phyloP scores from a whole-genome alignment of 1,140 invertebrate species.

The Dendroctonus valens region DNA sequence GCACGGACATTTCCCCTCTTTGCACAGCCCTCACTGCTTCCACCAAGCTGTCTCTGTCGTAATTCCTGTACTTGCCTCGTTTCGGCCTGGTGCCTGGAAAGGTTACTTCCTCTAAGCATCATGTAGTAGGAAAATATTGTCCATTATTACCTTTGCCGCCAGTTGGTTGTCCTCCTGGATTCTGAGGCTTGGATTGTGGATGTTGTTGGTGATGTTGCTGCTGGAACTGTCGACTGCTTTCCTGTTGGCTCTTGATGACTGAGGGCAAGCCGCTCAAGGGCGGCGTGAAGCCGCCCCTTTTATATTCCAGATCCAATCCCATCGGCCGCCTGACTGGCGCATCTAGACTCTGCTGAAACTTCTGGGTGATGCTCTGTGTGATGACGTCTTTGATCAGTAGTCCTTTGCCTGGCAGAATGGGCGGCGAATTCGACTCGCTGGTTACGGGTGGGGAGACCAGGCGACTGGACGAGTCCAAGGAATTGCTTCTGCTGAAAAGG shows the following conservation, averaged over 20 bases:
- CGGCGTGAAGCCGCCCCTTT: constrained; percentile 57
- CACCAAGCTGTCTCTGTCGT: constrained; percentile 92
- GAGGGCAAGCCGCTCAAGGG: constrained; percentile 48
- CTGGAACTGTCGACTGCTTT: constrained; percentile 44
- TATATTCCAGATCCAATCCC: constrained; percentile 52
- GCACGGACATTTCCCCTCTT: constrained; percentile 97
- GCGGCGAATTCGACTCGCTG: constrained; percentile 55
- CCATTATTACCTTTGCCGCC: constrained; percentile 64
- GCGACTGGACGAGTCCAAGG: constrained; percentile 34
- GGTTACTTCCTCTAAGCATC: not conserved
- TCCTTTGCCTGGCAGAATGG: constrained; percentile 55
- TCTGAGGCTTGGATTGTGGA: constrained; percentile 36
- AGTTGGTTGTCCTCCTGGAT: constrained; percentile 24
- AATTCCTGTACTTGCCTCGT: constrained; percentile 92
- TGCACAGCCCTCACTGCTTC: constrained; percentile 96
- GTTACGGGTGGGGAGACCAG: constrained; percentile 49
- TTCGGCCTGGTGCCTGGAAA: constrained; percentile 73
- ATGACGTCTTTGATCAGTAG: constrained; percentile 70
- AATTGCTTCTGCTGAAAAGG: constrained; percentile 44
- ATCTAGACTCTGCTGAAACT: constrained; percentile 71
- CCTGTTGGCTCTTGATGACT: constrained; percentile 46
- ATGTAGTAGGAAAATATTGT: not conserved
- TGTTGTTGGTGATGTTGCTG: constrained; percentile 36
- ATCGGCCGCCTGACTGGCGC: constrained; percentile 46
- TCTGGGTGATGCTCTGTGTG: constrained; percentile 84